Evolutionary conservation across 2,113 vertebrate species (phyloP), one percentile per base, ranked within the genome.

Genomic region (Ariopsis seemanni): DNA sequence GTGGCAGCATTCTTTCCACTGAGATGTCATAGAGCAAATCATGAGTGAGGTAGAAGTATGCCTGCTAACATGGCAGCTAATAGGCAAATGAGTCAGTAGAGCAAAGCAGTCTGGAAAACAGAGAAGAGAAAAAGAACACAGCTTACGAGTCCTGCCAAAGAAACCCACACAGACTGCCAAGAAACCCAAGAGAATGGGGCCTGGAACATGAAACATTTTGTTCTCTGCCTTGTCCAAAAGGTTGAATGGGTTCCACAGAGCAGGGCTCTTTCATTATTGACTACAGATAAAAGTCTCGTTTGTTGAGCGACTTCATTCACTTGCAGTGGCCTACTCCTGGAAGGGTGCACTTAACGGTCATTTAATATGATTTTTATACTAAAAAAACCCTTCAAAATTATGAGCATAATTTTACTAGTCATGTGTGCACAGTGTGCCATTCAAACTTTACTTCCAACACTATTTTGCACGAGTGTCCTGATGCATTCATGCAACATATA

Each of bases 1-100:
- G 78, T 77, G 83, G 67, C 55, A 89, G 88, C 93, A 93, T 94
- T 94, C 90, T 88, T 93, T 94, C 92, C 92, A 89, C 87, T 87
- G 67, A 84, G 90, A 86, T 89, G 91, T 94, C 92, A 94, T 90
- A 82, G 89, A 90, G 62, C 50, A 62, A 90, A 85, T 87, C 89
- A 91, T 77, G 91, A 90, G 89, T 58, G 65, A 88, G 85, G 25
- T 84, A 58, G n/a, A 79, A 42, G 34, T 53, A 9, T 88, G 89
- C 80, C 55, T 89, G 92, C 80, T 92, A 91, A 86, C 89, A 89
- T 87, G 75, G 82, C 86, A 88, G 34, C 92, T 92, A 89, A 90
- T 86, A 90, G 75, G 83, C 74, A 67, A 85, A 80, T 84, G 79
- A 90, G 69, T 89, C 91, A 94, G 92, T 89, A 91, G 62, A 78